Percentiles rank a stretch among this genome's conserved stretches.
phyloP scores from a whole-genome alignment of 2,888 invertebrate species.

The Dicyrtomina minuta region DNA sequence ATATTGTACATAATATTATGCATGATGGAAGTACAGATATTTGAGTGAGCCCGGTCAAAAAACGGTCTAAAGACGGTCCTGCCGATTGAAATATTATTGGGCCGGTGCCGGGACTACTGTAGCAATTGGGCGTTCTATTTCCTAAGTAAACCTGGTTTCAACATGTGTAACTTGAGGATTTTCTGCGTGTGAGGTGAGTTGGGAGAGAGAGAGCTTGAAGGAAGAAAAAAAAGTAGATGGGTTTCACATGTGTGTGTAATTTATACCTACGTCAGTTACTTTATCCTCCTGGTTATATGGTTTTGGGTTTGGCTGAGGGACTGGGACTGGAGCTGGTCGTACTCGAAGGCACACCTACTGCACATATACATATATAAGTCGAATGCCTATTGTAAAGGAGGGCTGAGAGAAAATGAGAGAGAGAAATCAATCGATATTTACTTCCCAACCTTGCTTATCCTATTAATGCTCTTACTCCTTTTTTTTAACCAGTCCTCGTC shows the following conservation, averaged over 20 bases:
- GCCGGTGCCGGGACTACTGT: not conserved
- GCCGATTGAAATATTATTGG: no score
- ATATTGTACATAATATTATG: no score
- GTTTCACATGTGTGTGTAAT: not conserved
- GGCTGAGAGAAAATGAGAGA: slow-evolving; percentile 2
- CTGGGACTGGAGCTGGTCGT: not conserved
- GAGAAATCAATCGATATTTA: slow-evolving; percentile 17
- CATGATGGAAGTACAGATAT: no score
- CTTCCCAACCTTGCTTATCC: not conserved
- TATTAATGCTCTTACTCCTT: slow-evolving; percentile 18
- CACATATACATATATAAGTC: not conserved
- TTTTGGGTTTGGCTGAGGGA: not conserved
- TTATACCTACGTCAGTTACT: not conserved
- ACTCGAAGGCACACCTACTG: not conserved
- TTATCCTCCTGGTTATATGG: no score
- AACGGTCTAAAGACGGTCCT: no score
- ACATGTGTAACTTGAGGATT: slow-evolving; percentile 10
- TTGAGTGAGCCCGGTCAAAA: no score
- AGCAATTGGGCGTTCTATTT: slow-evolving; percentile 2
- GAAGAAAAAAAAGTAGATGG: no score
- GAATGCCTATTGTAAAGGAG: not conserved
- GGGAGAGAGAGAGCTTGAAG: not conserved
- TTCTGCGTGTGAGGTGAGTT: slow-evolving; percentile 14
- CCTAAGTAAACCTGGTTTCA: not conserved
- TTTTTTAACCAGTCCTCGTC: not conserved